phyloP scores from a whole-genome alignment of 2,113 vertebrate species.

The Ginglymostoma cirratum region DNA sequence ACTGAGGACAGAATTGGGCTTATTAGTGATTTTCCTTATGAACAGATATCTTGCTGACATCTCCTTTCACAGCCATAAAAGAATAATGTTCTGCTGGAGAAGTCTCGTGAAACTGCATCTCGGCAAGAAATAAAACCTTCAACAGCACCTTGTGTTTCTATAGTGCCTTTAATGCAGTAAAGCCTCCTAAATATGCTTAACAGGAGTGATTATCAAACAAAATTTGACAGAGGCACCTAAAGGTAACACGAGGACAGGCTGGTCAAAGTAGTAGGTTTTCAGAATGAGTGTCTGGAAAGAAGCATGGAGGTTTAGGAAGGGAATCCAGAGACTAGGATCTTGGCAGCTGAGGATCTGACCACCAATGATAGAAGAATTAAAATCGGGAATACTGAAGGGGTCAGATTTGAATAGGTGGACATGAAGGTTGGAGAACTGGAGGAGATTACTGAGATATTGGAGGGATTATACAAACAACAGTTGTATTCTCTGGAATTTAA shows the following conservation, averaged over 20 bases:
- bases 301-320: neutral
- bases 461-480: neutral
- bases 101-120: neutral
- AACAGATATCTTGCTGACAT: neutral
- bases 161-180: neutral
- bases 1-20: neutral
- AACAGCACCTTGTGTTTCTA: neutral
- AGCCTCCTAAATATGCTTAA: neutral
- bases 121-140: neutral
- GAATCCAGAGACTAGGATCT: too few species aligned
- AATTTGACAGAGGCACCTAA: neutral
- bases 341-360: too few species aligned
- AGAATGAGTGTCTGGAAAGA: neutral
- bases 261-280: neutral
- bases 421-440: too few species aligned
- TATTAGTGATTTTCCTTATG: neutral
- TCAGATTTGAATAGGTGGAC: too few species aligned
- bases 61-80: neutral
- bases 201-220: neutral
- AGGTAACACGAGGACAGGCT: neutral
- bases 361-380: too few species aligned
- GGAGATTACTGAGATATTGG: neutral
- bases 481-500: neutral
- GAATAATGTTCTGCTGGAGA: neutral
- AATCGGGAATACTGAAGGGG: too few species aligned